Base-by-base conservation (phyloP, 2,797 vertebrate species). In the Melopsittacus undulatus region DNA sequence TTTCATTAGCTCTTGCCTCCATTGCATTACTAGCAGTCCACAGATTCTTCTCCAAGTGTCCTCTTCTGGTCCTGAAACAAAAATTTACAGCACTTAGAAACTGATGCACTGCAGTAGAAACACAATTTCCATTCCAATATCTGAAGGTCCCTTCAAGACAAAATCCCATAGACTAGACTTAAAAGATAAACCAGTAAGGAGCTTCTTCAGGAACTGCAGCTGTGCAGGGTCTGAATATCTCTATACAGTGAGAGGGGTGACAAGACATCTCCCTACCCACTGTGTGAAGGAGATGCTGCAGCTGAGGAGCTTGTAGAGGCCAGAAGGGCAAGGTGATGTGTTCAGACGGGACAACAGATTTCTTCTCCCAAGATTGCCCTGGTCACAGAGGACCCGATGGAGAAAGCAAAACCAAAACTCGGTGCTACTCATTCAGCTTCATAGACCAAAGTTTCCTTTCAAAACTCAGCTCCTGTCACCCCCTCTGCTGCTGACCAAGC, bases 11-110 rank as follows among this genome's bases (percentile, higher is more conserved):
- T 83, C 63, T 62, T 78, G 52, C 43, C 46, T 92, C 73, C 42
- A 42, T 43, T 2, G 0, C 49, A 42, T 78, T 57, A 52, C 49
- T 34, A 54, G 73, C 49, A 77, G 57, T 57, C 73, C 87, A 62
- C 15, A 74, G 62, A 74, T 72, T 85, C 74, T 57, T 54, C 69
- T 77, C 48, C 3, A 5, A 46, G 48, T 64, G 90, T 87, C 51
- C 75, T 67, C 27, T 92, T 83, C 48, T 68, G 46, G 29, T 93
- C 79, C 93, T 92, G 88, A 76, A 89, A 94, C 90, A 43, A 89
- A 86, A 95, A 83, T 77, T 43, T 64, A 57, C 30, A 32, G 42
- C 57, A 26, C 54, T 86, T 40, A 61, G 32, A 80, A 92, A 75
- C 36, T 14, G 45, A 78, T 84, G 70, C 30, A 12, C 43, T 74